Evolutionary conservation across 2,113 vertebrate species (phyloP), one percentile per base, ranked within the genome.

Genomic region (Dipodomys merriami): DNA sequence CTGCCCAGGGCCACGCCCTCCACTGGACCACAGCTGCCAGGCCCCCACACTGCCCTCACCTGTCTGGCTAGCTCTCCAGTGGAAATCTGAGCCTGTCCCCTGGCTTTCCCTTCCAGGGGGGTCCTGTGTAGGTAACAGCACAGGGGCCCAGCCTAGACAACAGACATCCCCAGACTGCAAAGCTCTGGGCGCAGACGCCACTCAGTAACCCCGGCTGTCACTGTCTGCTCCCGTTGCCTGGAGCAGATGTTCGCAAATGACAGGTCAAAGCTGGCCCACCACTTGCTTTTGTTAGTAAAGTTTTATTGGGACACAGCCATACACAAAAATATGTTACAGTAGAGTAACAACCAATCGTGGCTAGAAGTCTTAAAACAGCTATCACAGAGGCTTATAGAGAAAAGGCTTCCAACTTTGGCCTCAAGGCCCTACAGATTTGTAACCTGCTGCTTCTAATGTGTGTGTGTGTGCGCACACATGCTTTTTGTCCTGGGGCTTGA

Each of bases 281-380:
- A 8, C 62, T 76, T 73, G 62, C 68, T 76, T 87, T 81, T 78
- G 8, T 30, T 35, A 94, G 86, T 77, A 78, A 92, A 91, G 81
- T 82, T 91, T 93, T 94, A 91, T n/a, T 72, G 60, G 78, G n/a
- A 84, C 87, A 76, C 2, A 30, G 19, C 27, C 53, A 11, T 0
- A 0, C 22, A 71, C 71, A 20, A 3, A 49, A 49, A 49, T 49
- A 49, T 12, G 49, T 49, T 49, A 23, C 0, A 7, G 35, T 44
- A 30, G 33, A 15, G 76, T 23, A 0, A 19, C 22, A n/a, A 33
- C 0, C 7, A 1, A 15, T 0, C 1, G 4, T 1, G 13, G 35
- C 30, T 2, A 10, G 72, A 35, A 64, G 73, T 22, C 90, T 57
- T 74, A 62, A 62, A 46, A 68, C 2, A 46, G 19, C 46, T 19